Conservation (phyloP, 2,888 invertebrate genomes). For the Platerodrilus igneus region DNA sequence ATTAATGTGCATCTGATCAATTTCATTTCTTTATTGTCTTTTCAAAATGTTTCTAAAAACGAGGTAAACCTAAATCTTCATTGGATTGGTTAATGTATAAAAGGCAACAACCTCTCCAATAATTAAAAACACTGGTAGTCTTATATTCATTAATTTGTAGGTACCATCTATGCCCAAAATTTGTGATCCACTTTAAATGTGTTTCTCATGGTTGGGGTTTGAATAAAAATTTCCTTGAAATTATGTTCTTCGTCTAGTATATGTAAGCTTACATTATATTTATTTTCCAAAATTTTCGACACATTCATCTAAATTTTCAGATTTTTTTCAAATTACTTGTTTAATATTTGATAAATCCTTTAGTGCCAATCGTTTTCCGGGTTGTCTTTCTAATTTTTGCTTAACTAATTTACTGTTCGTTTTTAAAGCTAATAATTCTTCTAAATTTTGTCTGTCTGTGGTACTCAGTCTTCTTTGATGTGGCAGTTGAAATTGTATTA, state of each 20-base stretch:
- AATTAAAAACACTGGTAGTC: neutral
- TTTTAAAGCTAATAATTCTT: too few relatives aligned
- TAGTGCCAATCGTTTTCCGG: too few relatives aligned
- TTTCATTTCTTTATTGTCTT: neutral
- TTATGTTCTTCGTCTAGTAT: constrained; percentile 1
- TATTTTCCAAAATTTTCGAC: too few relatives aligned
- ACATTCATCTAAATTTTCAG: too few relatives aligned
- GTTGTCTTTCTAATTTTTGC: too few relatives aligned
- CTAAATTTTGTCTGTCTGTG: too few relatives aligned
- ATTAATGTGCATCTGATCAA: constrained; percentile 1
- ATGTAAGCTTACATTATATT: too few relatives aligned
- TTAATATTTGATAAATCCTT: too few relatives aligned
- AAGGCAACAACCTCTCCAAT: constrained; percentile 1
- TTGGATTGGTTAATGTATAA: neutral
- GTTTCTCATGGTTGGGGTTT: constrained; percentile 7
- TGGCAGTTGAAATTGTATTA: too few relatives aligned
- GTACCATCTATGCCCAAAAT: constrained; percentile 8
- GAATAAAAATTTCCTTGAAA: constrained; percentile 6
- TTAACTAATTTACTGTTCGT: too few relatives aligned
- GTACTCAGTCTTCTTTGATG: too few relatives aligned
- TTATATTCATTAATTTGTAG: neutral
- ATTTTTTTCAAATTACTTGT: too few relatives aligned
- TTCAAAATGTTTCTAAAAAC: constrained; percentile 3
- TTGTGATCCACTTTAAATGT: constrained; percentile 1
- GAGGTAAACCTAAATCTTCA: neutral